Evolutionary conservation across 2,888 invertebrate genomes (phyloP), one percentile per base, ranked within the genome.

Genomic region (Drosophila koepferae): DNA sequence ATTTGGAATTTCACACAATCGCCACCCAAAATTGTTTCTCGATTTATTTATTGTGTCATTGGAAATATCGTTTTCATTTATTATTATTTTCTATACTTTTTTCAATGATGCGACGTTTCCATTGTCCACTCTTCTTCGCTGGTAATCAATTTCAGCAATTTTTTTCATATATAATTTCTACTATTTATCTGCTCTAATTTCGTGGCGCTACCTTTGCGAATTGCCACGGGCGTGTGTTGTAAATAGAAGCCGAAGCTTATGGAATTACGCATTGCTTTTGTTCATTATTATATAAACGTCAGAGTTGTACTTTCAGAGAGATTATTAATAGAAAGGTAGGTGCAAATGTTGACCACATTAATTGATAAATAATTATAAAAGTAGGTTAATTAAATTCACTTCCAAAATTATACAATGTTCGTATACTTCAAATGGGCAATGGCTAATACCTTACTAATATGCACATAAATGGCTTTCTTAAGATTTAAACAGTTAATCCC

Each of bases 31-130:
- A 89, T 84, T 84, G 63, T 86, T 89, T 81, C 41, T 72, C 77
- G 66, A 81, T 89, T 89, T 84, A 86, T 85, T 79, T 84, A 80
- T 84, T 85, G 82, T 89, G 87, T 77, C 87, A 84, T 80, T 80
- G 85, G 69, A 59, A 81, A 81, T 76, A 67, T 65, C 62, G 51
- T 63, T 72, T 86, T 78, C 67, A 78, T 78, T 53, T 59, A 79
- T 60, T 74, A 48, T 44, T 7, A 14, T 14, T 46, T 61, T 53
- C 55, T 48, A 44, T 63, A 43, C 49, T 70, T 49, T 63, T 51
- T 63, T 49, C 53, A 58, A 69, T 72, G 76, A 75, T 73, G 75
- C 62, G 73, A 69, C 73, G 48, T 65, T 79, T 81, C 65, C 16
- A 67, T 72, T 81, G 68, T 80, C 36, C 36, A 58, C 51, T 61